Conservation (phyloP, 2,888 invertebrate genomes). For the Cephus pulcher region DNA sequence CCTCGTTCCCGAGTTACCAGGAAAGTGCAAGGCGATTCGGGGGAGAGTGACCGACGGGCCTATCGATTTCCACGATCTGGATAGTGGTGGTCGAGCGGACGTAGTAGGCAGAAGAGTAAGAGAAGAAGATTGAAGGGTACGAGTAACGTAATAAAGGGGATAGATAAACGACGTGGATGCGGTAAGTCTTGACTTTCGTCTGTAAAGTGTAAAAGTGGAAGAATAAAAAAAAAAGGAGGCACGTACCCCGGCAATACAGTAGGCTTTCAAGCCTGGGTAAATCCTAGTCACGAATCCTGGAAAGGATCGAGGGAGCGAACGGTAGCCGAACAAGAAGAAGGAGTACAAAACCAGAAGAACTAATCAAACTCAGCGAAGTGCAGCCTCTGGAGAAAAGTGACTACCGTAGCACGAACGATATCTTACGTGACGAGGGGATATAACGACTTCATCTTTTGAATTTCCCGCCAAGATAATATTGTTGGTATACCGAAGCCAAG, state of each 20-base stretch:
- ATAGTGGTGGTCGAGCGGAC: background rate
- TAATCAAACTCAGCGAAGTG: slow-evolving; percentile 38
- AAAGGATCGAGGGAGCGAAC: background rate
- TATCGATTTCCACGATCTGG: background rate
- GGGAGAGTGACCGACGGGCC: background rate
- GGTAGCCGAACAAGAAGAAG: background rate
- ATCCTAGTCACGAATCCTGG: slow-evolving; percentile 5
- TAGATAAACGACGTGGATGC: background rate
- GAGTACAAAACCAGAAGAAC: slow-evolving; percentile 30
- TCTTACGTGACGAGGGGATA: background rate
- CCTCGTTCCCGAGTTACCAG: slow-evolving; percentile 1
- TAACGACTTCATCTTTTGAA: background rate
- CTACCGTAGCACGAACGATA: background rate
- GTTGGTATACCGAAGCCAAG: background rate
- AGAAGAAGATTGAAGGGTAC: background rate
- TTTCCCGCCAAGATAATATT: background rate
- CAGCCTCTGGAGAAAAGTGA: slow-evolving; percentile 20
- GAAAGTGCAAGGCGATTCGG: background rate
- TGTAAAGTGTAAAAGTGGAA: background rate
- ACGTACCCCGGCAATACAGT: background rate
- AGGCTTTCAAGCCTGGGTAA: background rate
- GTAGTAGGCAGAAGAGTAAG: background rate
- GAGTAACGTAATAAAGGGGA: background rate
- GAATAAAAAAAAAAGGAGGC: background rate
- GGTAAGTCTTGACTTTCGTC: background rate